A percentile compares a stretch with the other conserved stretches of the same genome.
These are phyloP conservation scores for Rhaphigaster nebulosa DNA, from an alignment of 2,888 invertebrate genomes.

Conservation along the genomic window DNA sequence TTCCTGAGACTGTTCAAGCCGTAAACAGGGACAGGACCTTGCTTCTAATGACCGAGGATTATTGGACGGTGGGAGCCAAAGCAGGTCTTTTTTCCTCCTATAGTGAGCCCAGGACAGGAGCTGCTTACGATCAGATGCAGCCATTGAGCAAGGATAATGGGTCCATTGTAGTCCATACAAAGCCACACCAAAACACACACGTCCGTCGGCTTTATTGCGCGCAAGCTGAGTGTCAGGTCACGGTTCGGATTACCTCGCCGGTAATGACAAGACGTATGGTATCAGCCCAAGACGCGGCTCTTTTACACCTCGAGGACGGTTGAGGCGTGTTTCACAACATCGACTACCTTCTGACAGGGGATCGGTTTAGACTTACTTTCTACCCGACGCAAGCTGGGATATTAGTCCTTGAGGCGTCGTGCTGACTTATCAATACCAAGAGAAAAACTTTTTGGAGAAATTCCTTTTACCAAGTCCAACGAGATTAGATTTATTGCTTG, in stretches of 20 bases:
- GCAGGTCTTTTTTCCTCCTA: background rate
- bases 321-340: conserved; percentile 25
- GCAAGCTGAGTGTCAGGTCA: conserved; percentile 37
- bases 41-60: background rate
- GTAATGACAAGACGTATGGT: background rate
- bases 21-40: background rate
- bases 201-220: conserved; percentile 41
- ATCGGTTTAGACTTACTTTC: background rate
- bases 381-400: background rate
- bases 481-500: too few species aligned
- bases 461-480: too few species aligned
- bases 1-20: background rate
- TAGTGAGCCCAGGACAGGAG: background rate
- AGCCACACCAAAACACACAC: conserved; percentile 16
- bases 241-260: conserved; percentile 9
- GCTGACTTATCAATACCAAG: too few species aligned
- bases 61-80: conserved; percentile 1
- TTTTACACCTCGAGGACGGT: background rate
- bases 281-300: background rate
- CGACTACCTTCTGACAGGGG: background rate
- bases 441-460: too few species aligned
- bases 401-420: too few species aligned
- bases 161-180: conserved; percentile 22
- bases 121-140: background rate
- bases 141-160: conserved; percentile 45